phyloP scores from a whole-genome alignment of 2,797 vertebrate species.

The Pampus argenteus region DNA sequence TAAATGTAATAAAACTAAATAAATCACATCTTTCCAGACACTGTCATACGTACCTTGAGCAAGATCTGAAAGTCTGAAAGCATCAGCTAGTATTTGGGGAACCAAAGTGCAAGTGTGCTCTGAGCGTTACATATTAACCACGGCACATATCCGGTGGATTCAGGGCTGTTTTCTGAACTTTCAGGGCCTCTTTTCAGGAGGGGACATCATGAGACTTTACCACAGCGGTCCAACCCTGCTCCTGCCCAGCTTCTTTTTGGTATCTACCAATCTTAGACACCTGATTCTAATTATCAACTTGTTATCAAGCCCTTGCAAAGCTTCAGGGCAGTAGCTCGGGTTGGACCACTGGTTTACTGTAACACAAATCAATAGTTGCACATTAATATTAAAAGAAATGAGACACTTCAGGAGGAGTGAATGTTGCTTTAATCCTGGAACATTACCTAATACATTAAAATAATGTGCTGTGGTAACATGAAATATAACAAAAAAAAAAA shows the following conservation, averaged over 20 bases:
- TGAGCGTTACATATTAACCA: constrained; percentile 85
- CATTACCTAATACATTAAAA: constrained; percentile 67
- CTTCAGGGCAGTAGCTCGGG: too few species aligned
- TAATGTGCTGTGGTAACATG: constrained; percentile 58
- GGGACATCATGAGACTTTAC: too few species aligned
- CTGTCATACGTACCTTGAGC: constrained; percentile 69
- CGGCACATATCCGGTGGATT: constrained; percentile 13
- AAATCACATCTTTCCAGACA: too few species aligned
- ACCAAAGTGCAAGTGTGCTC: constrained; percentile 87
- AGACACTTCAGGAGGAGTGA: constrained; percentile 59
- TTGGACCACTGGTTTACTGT: too few species aligned
- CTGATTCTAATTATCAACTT: too few species aligned
- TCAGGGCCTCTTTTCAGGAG: too few species aligned
- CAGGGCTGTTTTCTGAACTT: constrained; percentile 26
- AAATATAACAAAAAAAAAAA: constrained; percentile 55
- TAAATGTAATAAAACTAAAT: too few species aligned
- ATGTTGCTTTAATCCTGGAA: constrained; percentile 81
- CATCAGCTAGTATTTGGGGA: constrained; percentile 79
- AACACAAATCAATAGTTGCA: constrained; percentile 1
- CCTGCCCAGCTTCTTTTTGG: too few species aligned
- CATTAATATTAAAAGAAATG: constrained; percentile 23
- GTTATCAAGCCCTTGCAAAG: too few species aligned
- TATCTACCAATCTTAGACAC: too few species aligned
- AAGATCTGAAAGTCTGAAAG: constrained; percentile 55
- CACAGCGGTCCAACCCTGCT: too few species aligned